Evolutionary conservation across 1,140 invertebrate genomes (phyloP), one percentile per base, ranked within the genome.

Genomic region (Lepidurus arcticus): DNA sequence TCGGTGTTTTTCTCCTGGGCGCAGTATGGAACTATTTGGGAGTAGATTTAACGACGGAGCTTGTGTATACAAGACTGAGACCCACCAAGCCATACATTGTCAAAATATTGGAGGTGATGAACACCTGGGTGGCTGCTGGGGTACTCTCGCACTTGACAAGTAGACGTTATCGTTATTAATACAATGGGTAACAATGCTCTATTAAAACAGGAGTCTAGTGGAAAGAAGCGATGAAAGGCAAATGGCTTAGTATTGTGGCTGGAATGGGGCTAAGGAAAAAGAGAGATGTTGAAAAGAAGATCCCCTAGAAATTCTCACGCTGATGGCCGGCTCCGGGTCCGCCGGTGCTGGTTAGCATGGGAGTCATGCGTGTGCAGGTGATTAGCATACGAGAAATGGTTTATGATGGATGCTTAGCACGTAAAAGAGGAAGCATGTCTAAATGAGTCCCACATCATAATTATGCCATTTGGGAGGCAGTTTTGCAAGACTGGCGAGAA

Each of bases 321-420:
- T 65, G 53, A 21, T 9, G 8, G 4, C 53, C 53, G 13, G n/a
- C 16, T 65, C 7, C 53, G 53, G 9, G 7, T 65, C 6, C 16
- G 13, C 8, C 53, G 21, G 7, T 16, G 53, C 7, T 65, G 16
- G 53, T 65, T 65, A 21, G 53, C 53, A 65, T 65, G 53, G 53
- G 16, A 16, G 53, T 65, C 53, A 65, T 65, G 21, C 53, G 16
- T 65, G 53, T 16, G 53, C 16, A 65, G 53, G 21, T 65, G 53
- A 65, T 65, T 65, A 65, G 53, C 53, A 65, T n/a, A 21, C n/a
- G 21, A 65, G 53, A 21, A 65, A 65, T 13, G 53, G 53, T 65
- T 65, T 65, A 65, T 65, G 53, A 65, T 65, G 53, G 53, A 65
- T 65, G 53, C 53, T 65, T 65, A 21, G 53, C 53, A 65, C 53